A percentile compares a stretch with the other conserved stretches of the same genome.
These are phyloP conservation scores for Gambusia holbrooki DNA, from an alignment of 2,113 vertebrate genomes.

Conservation along the genomic window DNA sequence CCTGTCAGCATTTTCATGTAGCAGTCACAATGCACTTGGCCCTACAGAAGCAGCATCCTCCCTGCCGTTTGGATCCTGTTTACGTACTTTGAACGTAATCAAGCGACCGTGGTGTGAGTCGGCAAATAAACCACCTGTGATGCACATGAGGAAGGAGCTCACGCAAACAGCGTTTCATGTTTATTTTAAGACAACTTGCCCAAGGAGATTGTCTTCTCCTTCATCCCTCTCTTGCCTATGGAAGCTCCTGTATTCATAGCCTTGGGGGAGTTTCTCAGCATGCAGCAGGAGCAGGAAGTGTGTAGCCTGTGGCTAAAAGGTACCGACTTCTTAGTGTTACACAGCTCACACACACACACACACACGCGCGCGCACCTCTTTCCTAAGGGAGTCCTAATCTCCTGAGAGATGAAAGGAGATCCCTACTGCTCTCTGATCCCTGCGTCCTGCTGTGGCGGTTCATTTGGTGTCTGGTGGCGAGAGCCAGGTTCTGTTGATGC, in stretches of 20 bases:
- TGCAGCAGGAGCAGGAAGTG: constrained; percentile 58
- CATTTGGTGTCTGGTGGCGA: constrained; percentile 67
- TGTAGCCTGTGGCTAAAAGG: constrained; percentile 63
- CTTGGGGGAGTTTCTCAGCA: constrained; percentile 57
- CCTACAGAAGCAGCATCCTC: constrained; percentile 37
- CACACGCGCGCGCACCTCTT: constrained; percentile 36
- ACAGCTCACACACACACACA: constrained; percentile 47
- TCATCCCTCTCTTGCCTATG: constrained; percentile 50
- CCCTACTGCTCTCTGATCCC: constrained; percentile 68
- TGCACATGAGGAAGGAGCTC: constrained; percentile 24
- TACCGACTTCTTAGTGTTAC: constrained; percentile 59
- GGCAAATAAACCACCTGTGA: constrained; percentile 24
- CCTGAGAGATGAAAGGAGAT: constrained; percentile 70
- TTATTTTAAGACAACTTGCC: constrained; percentile 64
- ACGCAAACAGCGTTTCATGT: constrained; percentile 52
- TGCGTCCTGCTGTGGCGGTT: constrained; percentile 58
- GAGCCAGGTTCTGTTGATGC: constrained; percentile 56
- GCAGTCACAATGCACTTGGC: constrained; percentile 9
- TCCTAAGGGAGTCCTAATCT: constrained; percentile 67
- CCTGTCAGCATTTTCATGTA: constrained; percentile 41
- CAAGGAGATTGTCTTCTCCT: constrained; percentile 54
- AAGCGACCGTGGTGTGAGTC: constrained; percentile 15
- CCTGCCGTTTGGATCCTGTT: constrained; percentile 42
- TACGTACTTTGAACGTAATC: constrained; percentile 46
- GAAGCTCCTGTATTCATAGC: constrained; percentile 48